Base-by-base conservation (phyloP, 2,888 invertebrate species). In the Heterodera filipjevi region DNA sequence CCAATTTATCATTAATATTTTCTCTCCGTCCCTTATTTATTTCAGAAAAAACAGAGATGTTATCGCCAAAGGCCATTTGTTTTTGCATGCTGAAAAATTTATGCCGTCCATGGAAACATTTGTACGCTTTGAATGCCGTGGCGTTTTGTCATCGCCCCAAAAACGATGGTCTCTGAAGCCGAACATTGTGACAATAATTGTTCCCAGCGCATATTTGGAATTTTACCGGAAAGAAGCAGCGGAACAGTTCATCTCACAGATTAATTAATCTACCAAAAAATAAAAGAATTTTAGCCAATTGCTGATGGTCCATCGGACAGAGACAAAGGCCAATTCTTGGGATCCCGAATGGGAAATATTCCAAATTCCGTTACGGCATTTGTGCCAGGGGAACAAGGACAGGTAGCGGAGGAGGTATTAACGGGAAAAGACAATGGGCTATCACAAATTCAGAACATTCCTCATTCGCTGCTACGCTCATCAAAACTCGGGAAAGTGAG, bases 21-120 rank as follows among this genome's bases (percentile, higher is more conserved):
- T 6, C 12, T 2, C 22, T 39, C 39, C 39, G 39, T 39, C 39
- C 12, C 12, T 39, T 39, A 39, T 2, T 12, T 14, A 19, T n/a
- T 66, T 27, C 27, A 68, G 68, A 14, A 68, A 68, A 35, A 32
- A 68, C 68, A 68, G 68, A 68, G 68, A 68, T 33, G 68, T 68
- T 12, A 68, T 68, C 3, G 68, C 33, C 68, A 68, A 68, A 68
- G 68, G 68, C 32, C 33, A 68, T 8, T 35, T 68, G 68, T 19
- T 32, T 19, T 32, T 68, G 68, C 33, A 35, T 35, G 68, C 68
- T 19, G 68, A 68, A 35, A 19, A 35, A 19, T 59, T 59, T n/a
- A 19, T 19, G 19, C 32, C 68, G 33, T 32, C 35, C 16, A 27
- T 12, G 35, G 68, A 68, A 35, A 32, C 33, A 10, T 19, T 16